These are phyloP conservation scores for Sylvilagus bachmani DNA, from an alignment of 2,113 vertebrate species.

Conservation along the genomic window DNA sequence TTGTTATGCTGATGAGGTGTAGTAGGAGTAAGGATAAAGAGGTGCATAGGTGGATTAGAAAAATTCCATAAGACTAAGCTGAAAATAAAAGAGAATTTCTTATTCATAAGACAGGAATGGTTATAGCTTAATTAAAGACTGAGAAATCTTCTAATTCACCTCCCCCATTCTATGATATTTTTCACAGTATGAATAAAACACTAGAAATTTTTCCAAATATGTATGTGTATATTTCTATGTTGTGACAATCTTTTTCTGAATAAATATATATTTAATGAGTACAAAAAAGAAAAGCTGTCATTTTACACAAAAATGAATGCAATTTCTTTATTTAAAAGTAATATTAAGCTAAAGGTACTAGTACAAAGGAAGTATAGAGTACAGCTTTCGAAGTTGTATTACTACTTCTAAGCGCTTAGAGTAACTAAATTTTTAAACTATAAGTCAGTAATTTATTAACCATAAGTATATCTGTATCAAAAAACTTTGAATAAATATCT, in stretches of 20 bases:
- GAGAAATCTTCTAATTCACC: not conserved
- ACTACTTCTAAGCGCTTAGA: not conserved
- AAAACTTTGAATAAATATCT: not conserved
- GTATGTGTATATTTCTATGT: not conserved
- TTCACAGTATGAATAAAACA: not conserved
- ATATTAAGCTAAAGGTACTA: not conserved
- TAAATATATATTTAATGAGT: not conserved
- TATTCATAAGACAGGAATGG: not conserved
- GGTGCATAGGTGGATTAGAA: not conserved
- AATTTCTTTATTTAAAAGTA: not conserved
- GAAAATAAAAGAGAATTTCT: not conserved
- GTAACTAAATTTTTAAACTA: not conserved
- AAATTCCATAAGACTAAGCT: not conserved
- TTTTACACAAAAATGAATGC: not conserved
- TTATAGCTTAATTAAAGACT: not conserved
- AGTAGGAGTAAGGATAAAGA: not conserved
- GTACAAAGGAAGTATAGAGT: not conserved
- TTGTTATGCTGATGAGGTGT: not conserved
- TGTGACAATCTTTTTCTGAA: not conserved
- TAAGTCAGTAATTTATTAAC: not conserved
- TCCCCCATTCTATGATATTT: not conserved
- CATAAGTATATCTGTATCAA: not conserved
- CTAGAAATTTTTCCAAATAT: not conserved
- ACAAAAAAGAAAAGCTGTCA: not conserved
- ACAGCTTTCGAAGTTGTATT: not conserved